Conservation (phyloP, 1,140 invertebrate genomes). For the Pygmarrhopalites habei region DNA sequence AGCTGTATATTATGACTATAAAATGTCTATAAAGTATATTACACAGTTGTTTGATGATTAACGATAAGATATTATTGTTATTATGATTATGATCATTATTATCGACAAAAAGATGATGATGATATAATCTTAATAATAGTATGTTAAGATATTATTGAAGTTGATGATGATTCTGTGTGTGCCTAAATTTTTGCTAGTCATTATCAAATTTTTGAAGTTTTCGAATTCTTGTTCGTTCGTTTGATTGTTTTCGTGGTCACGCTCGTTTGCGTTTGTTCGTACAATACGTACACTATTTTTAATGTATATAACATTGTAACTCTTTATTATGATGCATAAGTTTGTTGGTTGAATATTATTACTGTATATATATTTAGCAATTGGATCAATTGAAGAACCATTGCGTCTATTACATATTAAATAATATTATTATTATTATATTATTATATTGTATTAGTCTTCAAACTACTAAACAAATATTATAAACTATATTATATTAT, state of each 20-base stretch:
- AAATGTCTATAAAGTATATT: not conserved
- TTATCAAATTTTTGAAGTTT: slow-evolving; percentile 22
- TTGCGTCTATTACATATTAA: too few species aligned
- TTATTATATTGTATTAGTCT: too few species aligned
- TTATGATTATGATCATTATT: not conserved
- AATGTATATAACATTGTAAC: not conserved
- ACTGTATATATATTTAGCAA: too few species aligned
- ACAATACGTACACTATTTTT: slow-evolving; percentile 8
- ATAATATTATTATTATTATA: too few species aligned
- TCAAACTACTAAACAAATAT: too few species aligned
- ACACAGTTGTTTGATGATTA: slow-evolving; percentile 1
- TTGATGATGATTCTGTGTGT: slow-evolving; percentile 28
- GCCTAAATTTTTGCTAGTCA: slow-evolving; percentile 30
- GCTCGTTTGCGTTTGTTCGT: slow-evolving; percentile 11
- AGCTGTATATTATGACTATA: too few species aligned
- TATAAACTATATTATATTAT: too few species aligned
- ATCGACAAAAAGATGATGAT: slow-evolving; percentile 8
- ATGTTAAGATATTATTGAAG: not conserved
- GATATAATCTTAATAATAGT: too few species aligned
- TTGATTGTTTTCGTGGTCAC: slow-evolving; percentile 16
- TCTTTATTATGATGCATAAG: slow-evolving; percentile 10
- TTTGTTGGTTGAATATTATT: slow-evolving; percentile 2
- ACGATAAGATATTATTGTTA: too few species aligned
- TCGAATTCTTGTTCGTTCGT: slow-evolving; percentile 2
- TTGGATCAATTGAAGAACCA: too few species aligned